Evolutionary conservation across 2,888 invertebrate genomes (phyloP).

Genomic region (Eupithecia subumbrata): DNA sequence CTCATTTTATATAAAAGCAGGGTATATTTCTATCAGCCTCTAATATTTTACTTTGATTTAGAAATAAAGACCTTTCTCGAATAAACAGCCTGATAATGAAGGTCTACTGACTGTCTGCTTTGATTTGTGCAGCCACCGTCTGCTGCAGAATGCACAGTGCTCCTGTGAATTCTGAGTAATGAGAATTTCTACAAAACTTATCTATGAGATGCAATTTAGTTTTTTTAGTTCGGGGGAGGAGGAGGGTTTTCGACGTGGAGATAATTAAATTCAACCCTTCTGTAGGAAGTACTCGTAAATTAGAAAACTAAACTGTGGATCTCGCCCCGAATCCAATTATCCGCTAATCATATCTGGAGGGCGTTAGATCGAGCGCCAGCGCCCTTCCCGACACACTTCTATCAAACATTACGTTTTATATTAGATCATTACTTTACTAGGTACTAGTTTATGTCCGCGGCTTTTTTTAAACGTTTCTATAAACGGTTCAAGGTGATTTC

Average conservation of each 20-base stretch:
- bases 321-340: slow-evolving; percentile 83
- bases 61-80: background rate
- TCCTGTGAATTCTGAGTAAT: slow-evolving; percentile 53
- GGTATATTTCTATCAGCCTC: background rate
- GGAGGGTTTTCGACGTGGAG: slow-evolving; percentile 61
- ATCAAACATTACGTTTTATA: background rate
- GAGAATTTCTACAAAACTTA: slow-evolving; percentile 54
- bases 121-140: background rate
- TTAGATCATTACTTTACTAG: background rate
- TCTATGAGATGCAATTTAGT: slow-evolving; percentile 64
- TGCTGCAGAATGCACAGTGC: slow-evolving; percentile 28
- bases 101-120: slow-evolving; percentile 48
- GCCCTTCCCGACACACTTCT: slow-evolving; percentile 60
- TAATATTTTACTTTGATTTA: background rate
- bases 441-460: too few relatives aligned
- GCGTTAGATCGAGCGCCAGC: slow-evolving; percentile 74
- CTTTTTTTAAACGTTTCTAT: too few relatives aligned
- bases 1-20: background rate
- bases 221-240: slow-evolving; percentile 64
- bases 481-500: too few relatives aligned
- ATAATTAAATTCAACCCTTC: slow-evolving; percentile 83
- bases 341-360: slow-evolving; percentile 83
- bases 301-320: slow-evolving; percentile 83
- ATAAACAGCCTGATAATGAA: slow-evolving; percentile 46
- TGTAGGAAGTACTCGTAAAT: slow-evolving; percentile 81